phyloP scores from a whole-genome alignment of 30 jellyfish, hydroid and myxozoan species.

The Nemopilema nomurai region DNA sequence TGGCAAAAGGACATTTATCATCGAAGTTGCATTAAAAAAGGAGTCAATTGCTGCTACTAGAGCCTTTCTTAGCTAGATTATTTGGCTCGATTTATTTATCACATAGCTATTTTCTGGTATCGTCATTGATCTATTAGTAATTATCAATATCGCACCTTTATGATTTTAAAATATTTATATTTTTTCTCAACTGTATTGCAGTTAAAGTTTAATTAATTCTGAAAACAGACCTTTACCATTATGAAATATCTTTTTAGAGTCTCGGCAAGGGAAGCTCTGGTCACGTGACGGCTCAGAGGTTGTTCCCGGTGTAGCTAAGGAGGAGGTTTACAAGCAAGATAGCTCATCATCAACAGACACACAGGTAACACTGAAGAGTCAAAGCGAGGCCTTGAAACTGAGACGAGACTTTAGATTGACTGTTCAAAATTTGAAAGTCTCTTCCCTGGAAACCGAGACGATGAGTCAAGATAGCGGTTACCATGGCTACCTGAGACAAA shows the following conservation, averaged over 20 bases:
- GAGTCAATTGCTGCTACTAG: too few relatives aligned
- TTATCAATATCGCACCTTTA: too few relatives aligned
- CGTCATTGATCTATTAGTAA: too few relatives aligned
- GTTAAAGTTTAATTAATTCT: too few relatives aligned
- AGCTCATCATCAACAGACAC: conserved; percentile 57
- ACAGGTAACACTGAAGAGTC: conserved; percentile 8
- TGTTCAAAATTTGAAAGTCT: conserved; percentile 24
- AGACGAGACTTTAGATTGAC: conserved; percentile 13
- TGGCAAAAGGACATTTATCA: too few relatives aligned
- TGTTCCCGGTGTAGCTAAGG: conserved; percentile 1
- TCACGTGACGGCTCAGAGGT: conserved; percentile 45
- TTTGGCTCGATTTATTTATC: too few relatives aligned
- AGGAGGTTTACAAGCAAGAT: conserved; percentile 38
- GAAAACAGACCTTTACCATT: too few relatives aligned
- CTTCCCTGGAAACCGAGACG: conserved; percentile 76
- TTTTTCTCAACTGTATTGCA: not conserved
- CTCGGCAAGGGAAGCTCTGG: conserved; percentile 61
- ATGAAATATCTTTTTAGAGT: conserved; percentile 16
- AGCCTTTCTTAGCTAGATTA: too few relatives aligned
- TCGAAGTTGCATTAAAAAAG: too few relatives aligned
- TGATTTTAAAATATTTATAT: too few relatives aligned
- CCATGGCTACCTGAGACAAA: conserved; percentile 83
- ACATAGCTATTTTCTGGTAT: too few relatives aligned
- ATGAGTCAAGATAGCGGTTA: conserved; percentile 93
- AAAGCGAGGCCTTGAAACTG: not conserved